These are phyloP conservation scores for Melanotus villosus DNA, from an alignment of 2,888 invertebrate genomes.

Conservation along the genomic window DNA sequence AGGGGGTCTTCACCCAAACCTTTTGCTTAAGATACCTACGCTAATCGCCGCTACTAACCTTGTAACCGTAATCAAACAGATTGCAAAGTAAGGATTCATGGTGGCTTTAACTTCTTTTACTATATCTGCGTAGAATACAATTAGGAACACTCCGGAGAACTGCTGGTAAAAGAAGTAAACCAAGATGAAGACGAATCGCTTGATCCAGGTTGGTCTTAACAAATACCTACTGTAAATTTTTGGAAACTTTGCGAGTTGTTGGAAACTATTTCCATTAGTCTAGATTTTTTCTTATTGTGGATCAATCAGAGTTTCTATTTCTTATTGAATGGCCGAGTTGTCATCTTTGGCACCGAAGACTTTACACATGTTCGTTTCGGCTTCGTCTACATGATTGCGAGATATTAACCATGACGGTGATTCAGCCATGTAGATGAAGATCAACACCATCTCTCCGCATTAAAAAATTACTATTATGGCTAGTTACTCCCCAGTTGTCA, in stretches of 20 bases:
- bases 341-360: conserved; percentile 64
- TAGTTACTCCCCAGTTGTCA: conserved; percentile 68
- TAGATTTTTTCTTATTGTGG: conserved; percentile 52
- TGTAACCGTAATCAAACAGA: conserved; percentile 70
- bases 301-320: conserved; percentile 60
- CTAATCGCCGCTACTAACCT: conserved; percentile 68
- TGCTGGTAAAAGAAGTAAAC: conserved; percentile 73
- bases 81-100: conserved; percentile 68
- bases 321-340: conserved; percentile 56
- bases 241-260: conserved; percentile 35
- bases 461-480: conserved; percentile 68
- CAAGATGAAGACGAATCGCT: conserved; percentile 69
- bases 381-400: conserved; percentile 69
- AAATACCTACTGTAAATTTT: conserved; percentile 61
- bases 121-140: conserved; percentile 73
- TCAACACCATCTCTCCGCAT: conserved; percentile 64
- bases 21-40: conserved; percentile 69
- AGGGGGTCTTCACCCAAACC: conserved; percentile 73
- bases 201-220: conserved; percentile 64
- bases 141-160: conserved; percentile 71
- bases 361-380: conserved; percentile 65
- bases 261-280: background rate
- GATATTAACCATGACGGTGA: conserved; percentile 72
- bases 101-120: conserved; percentile 68
- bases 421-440: conserved; percentile 69